phyloP scores from a whole-genome alignment of 2,113 vertebrate species.

The Pachycephala philippinensis region DNA sequence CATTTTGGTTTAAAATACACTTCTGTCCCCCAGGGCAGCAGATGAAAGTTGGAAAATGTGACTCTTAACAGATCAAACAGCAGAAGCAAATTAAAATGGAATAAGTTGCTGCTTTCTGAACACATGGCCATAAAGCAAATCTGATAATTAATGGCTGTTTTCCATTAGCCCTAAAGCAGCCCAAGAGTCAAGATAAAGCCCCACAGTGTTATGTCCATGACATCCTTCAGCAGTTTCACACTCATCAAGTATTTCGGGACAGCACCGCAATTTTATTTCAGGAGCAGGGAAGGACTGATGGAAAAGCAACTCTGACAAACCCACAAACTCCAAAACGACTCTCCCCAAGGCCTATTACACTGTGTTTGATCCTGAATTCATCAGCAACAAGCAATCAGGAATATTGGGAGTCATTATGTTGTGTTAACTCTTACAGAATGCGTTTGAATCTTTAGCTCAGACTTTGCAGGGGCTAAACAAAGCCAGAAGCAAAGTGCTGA shows the following conservation, averaged over 20 bases:
- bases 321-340: neutral
- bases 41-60: neutral
- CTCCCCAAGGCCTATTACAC: neutral
- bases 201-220: neutral
- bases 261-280: neutral
- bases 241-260: neutral
- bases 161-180: neutral
- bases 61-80: neutral
- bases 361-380: neutral
- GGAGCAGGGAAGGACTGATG: neutral
- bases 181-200: neutral
- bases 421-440: neutral
- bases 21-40: neutral
- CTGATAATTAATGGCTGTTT: neutral
- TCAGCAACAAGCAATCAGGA: neutral
- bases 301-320: neutral
- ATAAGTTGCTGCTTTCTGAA: neutral
- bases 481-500: neutral
- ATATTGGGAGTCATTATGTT: neutral
- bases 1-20: neutral
- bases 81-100: constrained; percentile 14
- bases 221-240: neutral
- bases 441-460: neutral
- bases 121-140: neutral
- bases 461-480: neutral